Conservation (phyloP, 2,797 vertebrate species). For the Myiothlypis chrysogaster region DNA sequence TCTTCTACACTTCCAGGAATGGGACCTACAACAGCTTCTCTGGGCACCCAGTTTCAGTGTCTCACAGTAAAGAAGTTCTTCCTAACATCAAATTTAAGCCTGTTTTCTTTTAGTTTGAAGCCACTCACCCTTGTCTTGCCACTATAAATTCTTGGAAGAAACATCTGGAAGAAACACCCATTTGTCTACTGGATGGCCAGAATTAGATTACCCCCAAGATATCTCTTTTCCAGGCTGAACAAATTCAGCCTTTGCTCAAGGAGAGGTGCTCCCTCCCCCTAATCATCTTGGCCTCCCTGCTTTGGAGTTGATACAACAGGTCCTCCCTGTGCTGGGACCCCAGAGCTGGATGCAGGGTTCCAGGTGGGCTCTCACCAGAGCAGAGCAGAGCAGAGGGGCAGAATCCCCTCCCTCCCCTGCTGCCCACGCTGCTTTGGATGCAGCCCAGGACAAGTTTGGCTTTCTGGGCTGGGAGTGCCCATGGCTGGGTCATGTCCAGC, state of each 20-base stretch:
- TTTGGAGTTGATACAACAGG: rapidly evolving
- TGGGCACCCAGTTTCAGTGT: neutral
- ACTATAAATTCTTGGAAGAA: neutral
- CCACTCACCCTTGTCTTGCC: neutral
- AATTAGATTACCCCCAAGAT: neutral
- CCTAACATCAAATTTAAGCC: neutral
- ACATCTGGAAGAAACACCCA: too few relatives aligned
- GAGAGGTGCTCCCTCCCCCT: neutral
- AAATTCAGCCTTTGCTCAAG: neutral
- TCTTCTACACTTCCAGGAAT: neutral
- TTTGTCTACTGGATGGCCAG: neutral
- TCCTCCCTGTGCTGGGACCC: neutral
- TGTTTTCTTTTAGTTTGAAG: neutral
- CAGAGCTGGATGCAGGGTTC: neutral
- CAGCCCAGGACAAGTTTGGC: rapidly evolving
- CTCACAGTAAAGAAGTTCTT: neutral
- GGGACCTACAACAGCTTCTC: neutral
- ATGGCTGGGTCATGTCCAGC: neutral
- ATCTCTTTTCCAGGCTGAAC: neutral
- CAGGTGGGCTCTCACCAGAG: neutral
- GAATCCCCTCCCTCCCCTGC: neutral
- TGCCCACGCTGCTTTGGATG: neutral
- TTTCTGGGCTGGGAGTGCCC: neutral
- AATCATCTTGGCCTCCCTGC: neutral
- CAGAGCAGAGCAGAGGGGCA: neutral